Percentiles rank a stretch among this genome's conserved stretches.
These are phyloP conservation scores for Sebastes iracundus DNA, from an alignment of 2,797 vertebrate genomes.

Conservation along the genomic window DNA sequence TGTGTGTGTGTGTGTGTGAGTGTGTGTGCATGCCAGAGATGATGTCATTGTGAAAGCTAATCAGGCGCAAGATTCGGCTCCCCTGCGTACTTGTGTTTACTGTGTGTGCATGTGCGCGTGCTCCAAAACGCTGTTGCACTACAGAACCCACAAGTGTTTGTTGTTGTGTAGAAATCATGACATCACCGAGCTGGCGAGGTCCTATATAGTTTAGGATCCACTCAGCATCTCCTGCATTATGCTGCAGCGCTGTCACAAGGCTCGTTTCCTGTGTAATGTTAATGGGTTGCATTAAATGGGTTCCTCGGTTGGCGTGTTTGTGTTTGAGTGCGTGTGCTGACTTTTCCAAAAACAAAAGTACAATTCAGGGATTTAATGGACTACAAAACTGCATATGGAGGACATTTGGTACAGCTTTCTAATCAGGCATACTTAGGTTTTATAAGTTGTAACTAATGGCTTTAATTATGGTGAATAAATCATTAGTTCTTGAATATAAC, in stretches of 20 bases:
- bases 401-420: background rate
- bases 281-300: slow-evolving; percentile 7
- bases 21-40: slow-evolving; percentile 52
- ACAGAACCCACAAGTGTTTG: slow-evolving; percentile 48
- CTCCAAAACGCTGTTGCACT: slow-evolving; percentile 18
- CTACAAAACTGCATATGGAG: background rate
- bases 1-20: background rate
- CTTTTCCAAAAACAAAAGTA: slow-evolving; percentile 3
- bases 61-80: slow-evolving; percentile 31
- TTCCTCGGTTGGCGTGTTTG: background rate
- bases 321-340: slow-evolving; percentile 1
- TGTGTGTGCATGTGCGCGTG: slow-evolving; percentile 2
- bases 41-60: slow-evolving; percentile 72
- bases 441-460: background rate
- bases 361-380: background rate
- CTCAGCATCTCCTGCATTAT: slow-evolving; percentile 42
- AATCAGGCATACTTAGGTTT: background rate
- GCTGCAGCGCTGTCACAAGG: slow-evolving; percentile 41
- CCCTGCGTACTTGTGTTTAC: slow-evolving; percentile 30
- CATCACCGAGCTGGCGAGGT: slow-evolving; percentile 22
- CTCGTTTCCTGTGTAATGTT: slow-evolving; percentile 17
- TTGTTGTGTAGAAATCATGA: slow-evolving; percentile 30
- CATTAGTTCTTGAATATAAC: background rate
- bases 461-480: background rate
- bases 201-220: slow-evolving; percentile 20